A percentile compares a stretch with the other conserved stretches of the same genome.
Evolutionary conservation across 2,888 invertebrate genomes (phyloP).

Genomic region (Aspidiotus rigidus): DNA sequence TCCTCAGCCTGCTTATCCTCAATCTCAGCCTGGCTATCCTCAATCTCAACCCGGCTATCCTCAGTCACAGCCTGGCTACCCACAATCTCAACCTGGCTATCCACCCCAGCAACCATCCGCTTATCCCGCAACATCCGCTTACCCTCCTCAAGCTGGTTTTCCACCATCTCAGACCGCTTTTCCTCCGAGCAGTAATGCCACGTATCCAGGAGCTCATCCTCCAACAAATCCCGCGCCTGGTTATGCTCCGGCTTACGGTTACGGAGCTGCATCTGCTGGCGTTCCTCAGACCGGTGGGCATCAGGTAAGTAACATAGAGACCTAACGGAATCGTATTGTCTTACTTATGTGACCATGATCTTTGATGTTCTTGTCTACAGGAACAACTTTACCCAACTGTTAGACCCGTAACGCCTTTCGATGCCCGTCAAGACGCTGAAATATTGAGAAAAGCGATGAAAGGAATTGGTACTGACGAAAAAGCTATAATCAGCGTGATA

Average conservation of each 20-base stretch:
- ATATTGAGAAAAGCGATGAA: constrained; percentile 82
- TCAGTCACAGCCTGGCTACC: constrained; percentile 34
- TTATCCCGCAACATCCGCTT: constrained; percentile 34
- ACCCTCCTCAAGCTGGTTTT: constrained; percentile 21
- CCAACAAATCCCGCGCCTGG: constrained; percentile 31
- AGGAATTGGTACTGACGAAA: constrained; percentile 85
- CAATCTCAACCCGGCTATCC: constrained; percentile 31
- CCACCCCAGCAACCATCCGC: constrained; percentile 34
- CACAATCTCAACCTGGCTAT: constrained; percentile 26
- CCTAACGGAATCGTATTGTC: neutral
- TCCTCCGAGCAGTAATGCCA: constrained; percentile 32
- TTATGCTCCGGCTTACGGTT: constrained; percentile 27
- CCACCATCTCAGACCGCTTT: neutral
- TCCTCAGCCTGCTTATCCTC: constrained; percentile 36
- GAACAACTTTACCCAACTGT: constrained; percentile 64
- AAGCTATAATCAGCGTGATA: constrained; percentile 74
- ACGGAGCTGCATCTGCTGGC: constrained; percentile 31
- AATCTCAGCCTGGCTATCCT: constrained; percentile 14
- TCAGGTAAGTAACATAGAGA: neutral
- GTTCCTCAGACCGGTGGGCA: neutral
- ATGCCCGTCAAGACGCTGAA: constrained; percentile 70
- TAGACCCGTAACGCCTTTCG: constrained; percentile 63
- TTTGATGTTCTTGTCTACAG: neutral
- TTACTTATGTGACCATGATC: neutral
- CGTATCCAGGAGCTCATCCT: constrained; percentile 26